Conservation (phyloP, 2,113 vertebrate genomes). For the Balaenoptera acutorostrata region DNA sequence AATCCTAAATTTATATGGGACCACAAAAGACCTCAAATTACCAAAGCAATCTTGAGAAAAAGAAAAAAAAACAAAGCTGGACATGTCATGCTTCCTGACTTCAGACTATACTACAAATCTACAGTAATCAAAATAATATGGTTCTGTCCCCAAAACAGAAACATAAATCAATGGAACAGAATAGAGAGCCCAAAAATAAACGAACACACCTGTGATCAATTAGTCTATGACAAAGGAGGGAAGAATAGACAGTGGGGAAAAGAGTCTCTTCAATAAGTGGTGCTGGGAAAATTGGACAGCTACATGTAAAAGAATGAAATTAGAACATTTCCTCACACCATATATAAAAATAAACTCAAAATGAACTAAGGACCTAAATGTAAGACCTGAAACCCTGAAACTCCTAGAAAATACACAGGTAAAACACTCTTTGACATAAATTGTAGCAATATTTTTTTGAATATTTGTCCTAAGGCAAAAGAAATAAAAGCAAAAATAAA, state of each 20-base stretch:
- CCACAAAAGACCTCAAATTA: background rate
- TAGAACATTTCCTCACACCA: background rate
- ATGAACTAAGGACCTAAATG: background rate
- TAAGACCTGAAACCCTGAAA: background rate
- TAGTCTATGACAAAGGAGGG: background rate
- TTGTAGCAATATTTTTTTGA: background rate
- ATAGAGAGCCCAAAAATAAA: background rate
- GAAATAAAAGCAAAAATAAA: background rate
- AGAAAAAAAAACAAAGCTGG: background rate
- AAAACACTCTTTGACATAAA: background rate
- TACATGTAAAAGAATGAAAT: background rate
- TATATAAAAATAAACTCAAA: background rate
- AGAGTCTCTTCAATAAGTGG: background rate
- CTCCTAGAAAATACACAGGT: background rate
- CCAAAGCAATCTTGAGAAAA: background rate
- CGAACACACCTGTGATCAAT: background rate
- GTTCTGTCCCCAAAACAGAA: background rate
- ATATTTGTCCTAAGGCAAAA: background rate
- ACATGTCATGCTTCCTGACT: background rate
- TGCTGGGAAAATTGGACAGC: background rate
- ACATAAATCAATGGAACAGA: background rate
- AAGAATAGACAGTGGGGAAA: background rate
- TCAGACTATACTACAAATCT: background rate
- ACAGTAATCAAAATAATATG: background rate
- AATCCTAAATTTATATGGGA: background rate